Percentiles rank a stretch among this genome's conserved stretches.
These are phyloP conservation scores for Ryuthela nishihirai DNA, from an alignment of 2,888 invertebrate genomes.

Conservation along the genomic window DNA sequence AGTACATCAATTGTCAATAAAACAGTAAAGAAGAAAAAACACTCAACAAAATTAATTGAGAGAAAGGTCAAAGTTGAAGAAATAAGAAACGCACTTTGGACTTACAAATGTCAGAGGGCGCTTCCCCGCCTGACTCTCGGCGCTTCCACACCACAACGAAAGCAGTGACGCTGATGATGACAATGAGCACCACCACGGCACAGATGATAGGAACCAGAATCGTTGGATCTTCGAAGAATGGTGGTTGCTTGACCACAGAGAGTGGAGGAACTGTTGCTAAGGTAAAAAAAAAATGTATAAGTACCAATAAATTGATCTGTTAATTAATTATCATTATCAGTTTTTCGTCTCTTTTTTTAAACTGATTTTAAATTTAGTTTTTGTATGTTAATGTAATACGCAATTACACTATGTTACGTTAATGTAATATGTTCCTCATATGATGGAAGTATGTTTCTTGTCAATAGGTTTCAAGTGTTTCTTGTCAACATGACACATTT, in stretches of 20 bases:
- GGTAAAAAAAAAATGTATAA: not conserved
- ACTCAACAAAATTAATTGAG: not conserved
- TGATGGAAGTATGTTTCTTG: too few relatives aligned
- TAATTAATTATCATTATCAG: not conserved
- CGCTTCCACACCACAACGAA: constrained; percentile 39
- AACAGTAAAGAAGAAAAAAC: too few relatives aligned
- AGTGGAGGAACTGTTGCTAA: constrained; percentile 30
- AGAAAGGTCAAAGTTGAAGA: not conserved
- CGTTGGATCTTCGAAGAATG: constrained; percentile 40
- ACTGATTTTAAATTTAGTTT: too few relatives aligned
- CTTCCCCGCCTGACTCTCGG: constrained; percentile 27
- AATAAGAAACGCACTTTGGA: constrained; percentile 28
- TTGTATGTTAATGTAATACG: too few relatives aligned
- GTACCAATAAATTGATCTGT: not conserved
- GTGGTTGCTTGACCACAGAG: not conserved
- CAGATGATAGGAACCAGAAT: constrained; percentile 41
- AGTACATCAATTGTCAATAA: too few relatives aligned
- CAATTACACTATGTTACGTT: too few relatives aligned
- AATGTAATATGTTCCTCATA: too few relatives aligned
- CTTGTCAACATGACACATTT: too few relatives aligned
- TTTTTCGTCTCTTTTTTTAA: not conserved
- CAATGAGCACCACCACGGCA: constrained; percentile 41
- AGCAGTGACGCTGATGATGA: constrained; percentile 39
- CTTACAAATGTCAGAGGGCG: constrained; percentile 37
- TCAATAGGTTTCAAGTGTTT: too few relatives aligned